phyloP scores from a whole-genome alignment of 2,888 invertebrate species.

The Microdon myrmicae region DNA sequence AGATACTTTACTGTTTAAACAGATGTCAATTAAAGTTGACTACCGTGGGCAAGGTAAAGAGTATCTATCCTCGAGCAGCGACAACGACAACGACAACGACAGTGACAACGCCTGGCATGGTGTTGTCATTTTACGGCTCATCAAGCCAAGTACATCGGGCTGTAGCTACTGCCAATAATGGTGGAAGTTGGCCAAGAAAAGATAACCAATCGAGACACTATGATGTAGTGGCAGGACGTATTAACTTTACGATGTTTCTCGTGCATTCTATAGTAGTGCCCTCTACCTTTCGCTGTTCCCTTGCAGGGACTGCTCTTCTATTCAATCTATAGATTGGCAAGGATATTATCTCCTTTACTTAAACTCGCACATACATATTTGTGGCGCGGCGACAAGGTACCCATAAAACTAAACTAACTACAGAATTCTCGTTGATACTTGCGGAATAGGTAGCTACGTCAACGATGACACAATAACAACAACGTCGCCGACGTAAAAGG shows the following conservation, averaged over 20 bases:
- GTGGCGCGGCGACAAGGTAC: constrained; percentile 39
- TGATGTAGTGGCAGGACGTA: constrained; percentile 42
- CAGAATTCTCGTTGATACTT: constrained; percentile 24
- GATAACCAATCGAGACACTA: constrained; percentile 51
- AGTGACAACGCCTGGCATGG: constrained; percentile 15
- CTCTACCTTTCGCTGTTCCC: too few relatives aligned
- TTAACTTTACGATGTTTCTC: constrained; percentile 41
- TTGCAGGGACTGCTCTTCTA: too few relatives aligned
- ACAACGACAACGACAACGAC: constrained; percentile 14
- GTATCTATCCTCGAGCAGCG: constrained; percentile 14
- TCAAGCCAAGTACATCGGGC: constrained; percentile 37
- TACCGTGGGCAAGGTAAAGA: constrained; percentile 40
- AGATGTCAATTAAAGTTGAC: constrained; percentile 52
- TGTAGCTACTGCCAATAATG: constrained; percentile 34
- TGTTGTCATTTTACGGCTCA: constrained; percentile 48
- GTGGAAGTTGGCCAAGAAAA: constrained; percentile 15
- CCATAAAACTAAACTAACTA: constrained; percentile 44
- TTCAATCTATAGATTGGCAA: too few relatives aligned
- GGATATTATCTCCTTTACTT: constrained; percentile 34
- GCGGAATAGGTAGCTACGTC: constrained; percentile 23
- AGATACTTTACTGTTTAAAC: constrained; percentile 40
- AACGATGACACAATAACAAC: constrained; percentile 24
- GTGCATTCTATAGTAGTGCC: too few relatives aligned
- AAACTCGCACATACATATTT: constrained; percentile 11
- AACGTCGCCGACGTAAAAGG: constrained; percentile 21